Base-by-base conservation (phyloP, 2,888 invertebrate species). In the Trichacis sp. region DNA sequence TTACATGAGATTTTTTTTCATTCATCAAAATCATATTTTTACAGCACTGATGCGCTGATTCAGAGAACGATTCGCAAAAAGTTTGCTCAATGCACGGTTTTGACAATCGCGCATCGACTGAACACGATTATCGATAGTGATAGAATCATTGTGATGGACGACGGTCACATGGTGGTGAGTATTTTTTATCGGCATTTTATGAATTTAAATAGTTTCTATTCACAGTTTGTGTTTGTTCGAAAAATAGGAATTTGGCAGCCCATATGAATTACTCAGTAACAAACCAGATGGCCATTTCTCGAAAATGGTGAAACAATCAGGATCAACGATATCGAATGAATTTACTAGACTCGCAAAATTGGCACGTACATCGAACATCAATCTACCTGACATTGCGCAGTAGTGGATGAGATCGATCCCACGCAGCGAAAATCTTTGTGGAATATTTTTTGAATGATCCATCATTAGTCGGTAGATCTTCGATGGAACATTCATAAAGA, bases 111-210 rank as follows among this genome's bases (percentile, higher is more conserved):
- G 2, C 96, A 97, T 85, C 88, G 97, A 40, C 87, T 97, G 20
- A 92, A 96, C 81, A 97, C 96, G 0, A 93, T 97, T 67, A 96
- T 97, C 92, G 96, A 97, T 84, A 94, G 94, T 0, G 94, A 96
- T 85, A 88, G 92, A 63, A 92, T 96, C 14, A 87, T 96, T 78
- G 95, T 96, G 1, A 92, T 97, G 90, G 93, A 95, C 77, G 88
- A 90, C 4, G 97, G 97, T 0, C 84, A 86, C 14, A 88, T 93
- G 57, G 89, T 89, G 57, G 85, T 86, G 79, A 51, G 77, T 6
- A 29, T 29, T 29, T 29, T n/a, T n/a, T n/a, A n/a, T n/a, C n/a
- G n/a, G n/a, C n/a, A n/a, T n/a, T n/a, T n/a, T n/a, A n/a, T n/a
- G n/a, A n/a, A n/a, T 29, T 29, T 6, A 29, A 29, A 29, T 29